A percentile compares a stretch with the other conserved stretches of the same genome.
phyloP scores from a whole-genome alignment of 23 tunicate genomes.

The Styela plicata region DNA sequence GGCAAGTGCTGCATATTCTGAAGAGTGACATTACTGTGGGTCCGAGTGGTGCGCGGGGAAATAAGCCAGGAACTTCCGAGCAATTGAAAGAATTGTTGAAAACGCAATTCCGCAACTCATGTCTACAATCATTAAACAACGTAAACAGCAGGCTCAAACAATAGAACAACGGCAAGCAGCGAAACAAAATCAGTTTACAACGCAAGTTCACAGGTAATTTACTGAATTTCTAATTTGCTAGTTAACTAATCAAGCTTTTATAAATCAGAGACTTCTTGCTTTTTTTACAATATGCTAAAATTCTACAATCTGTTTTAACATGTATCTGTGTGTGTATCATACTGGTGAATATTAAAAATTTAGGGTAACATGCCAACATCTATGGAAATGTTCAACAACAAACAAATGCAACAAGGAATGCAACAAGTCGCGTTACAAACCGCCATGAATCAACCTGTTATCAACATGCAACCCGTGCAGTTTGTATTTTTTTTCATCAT shows the following conservation, averaged over 20 bases:
- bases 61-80: conserved; percentile 8
- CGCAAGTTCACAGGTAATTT: background rate
- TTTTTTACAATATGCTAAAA: too few relatives aligned
- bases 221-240: too few relatives aligned
- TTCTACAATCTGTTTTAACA: too few relatives aligned
- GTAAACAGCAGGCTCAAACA: conserved; percentile 36
- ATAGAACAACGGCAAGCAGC: background rate
- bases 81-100: conserved; percentile 32
- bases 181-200: background rate
- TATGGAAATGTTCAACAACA: conserved; percentile 12
- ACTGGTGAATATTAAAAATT: too few relatives aligned
- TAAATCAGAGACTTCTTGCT: too few relatives aligned
- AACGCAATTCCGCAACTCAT: conserved; percentile 59
- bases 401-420: conserved; percentile 5
- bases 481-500: too few relatives aligned
- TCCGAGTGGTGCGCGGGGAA: conserved; percentile 7
- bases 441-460: conserved; percentile 10
- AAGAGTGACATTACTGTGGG: background rate
- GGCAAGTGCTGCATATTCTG: background rate
- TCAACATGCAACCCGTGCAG: conserved; percentile 35
- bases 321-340: too few relatives aligned
- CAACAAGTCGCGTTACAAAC: conserved; percentile 17
- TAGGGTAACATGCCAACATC: conserved; percentile 6
- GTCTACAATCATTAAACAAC: conserved; percentile 49
- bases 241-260: too few relatives aligned